These are phyloP conservation scores for Cantharis nigra DNA, from an alignment of 2,888 invertebrate species.

Conservation along the genomic window DNA sequence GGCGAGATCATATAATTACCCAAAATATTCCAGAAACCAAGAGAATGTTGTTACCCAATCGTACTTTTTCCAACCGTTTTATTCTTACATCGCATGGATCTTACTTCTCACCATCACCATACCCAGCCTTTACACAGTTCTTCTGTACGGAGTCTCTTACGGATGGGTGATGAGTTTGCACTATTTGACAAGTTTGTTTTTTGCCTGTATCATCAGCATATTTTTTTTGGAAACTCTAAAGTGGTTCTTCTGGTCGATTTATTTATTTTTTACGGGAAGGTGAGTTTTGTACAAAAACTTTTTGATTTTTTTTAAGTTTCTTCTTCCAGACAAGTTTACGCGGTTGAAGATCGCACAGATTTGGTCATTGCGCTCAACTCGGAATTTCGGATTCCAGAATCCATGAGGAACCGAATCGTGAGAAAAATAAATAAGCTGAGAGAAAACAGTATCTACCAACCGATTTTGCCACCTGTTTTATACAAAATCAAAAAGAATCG, in stretches of 20 bases:
- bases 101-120: neutral
- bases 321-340: neutral
- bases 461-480: neutral
- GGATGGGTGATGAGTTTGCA: constrained; percentile 14
- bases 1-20: neutral
- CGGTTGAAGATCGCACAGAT: constrained; percentile 10
- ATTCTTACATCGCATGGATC: constrained; percentile 1
- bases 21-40: neutral
- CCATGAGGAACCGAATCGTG: neutral
- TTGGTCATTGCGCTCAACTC: neutral
- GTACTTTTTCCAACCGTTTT: constrained; percentile 1
- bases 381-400: neutral
- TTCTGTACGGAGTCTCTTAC: neutral
- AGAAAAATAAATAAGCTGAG: constrained; percentile 6
- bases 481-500: neutral
- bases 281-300: neutral
- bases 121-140: neutral
- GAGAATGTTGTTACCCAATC: neutral
- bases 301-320: neutral
- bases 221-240: constrained; percentile 5
- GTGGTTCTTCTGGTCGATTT: neutral
- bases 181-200: neutral
- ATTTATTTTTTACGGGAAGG: neutral
- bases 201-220: neutral
- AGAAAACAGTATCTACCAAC: neutral